phyloP scores from a whole-genome alignment of 2,113 vertebrate genomes.

The Neodon shergylaensis region DNA sequence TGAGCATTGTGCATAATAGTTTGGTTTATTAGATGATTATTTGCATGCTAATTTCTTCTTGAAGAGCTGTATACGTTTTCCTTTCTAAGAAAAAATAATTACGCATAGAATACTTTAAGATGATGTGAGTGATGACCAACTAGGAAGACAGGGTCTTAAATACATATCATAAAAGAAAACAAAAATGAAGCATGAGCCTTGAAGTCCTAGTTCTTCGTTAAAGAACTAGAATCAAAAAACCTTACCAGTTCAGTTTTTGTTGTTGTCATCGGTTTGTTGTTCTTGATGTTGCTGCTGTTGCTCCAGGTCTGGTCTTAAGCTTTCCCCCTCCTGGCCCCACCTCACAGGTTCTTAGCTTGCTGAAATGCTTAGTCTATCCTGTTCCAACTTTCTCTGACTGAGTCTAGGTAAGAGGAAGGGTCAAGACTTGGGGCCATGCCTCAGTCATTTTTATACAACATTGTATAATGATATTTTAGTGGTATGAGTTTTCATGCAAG shows the following conservation, averaged over 20 bases:
- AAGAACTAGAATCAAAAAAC: background rate
- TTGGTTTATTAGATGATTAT: constrained; percentile 80
- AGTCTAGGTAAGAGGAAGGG: background rate
- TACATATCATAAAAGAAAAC: background rate
- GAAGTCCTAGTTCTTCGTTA: background rate
- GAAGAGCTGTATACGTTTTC: constrained; percentile 70
- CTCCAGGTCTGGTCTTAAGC: background rate
- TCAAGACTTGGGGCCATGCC: background rate
- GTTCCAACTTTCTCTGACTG: background rate
- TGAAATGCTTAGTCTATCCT: background rate
- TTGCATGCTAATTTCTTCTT: constrained; percentile 77
- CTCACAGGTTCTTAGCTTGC: background rate
- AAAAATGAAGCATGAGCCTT: background rate
- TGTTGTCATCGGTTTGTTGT: background rate
- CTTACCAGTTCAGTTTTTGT: background rate
- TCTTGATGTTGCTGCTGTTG: background rate
- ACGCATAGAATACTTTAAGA: constrained; percentile 65
- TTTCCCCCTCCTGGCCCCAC: background rate
- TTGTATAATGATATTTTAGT: background rate
- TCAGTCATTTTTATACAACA: background rate
- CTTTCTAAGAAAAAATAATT: constrained; percentile 63
- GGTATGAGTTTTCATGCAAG: background rate
- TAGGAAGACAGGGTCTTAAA: constrained; percentile 3
- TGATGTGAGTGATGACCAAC: constrained; percentile 69
- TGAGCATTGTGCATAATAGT: constrained; percentile 59